Evolutionary conservation across 35 echinoderm and acorn worm species (phyloP).

Genomic region (Anneissia japonica): DNA sequence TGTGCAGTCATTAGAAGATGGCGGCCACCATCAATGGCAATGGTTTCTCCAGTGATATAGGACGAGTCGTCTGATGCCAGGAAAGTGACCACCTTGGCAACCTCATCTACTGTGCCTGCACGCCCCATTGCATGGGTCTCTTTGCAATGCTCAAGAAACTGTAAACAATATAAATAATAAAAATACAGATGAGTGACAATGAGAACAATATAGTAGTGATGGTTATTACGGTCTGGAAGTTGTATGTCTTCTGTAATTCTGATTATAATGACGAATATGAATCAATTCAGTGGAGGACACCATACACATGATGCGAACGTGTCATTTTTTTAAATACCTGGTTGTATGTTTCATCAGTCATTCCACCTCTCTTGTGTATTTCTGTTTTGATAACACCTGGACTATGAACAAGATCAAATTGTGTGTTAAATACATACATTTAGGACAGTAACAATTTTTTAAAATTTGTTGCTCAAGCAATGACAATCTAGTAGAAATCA

Average conservation of each 20-base stretch:
- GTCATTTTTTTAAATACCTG: slow-evolving; percentile 6
- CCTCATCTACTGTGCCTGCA: slow-evolving; percentile 40
- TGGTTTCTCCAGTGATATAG: slow-evolving; percentile 52
- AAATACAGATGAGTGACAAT: too few relatives aligned
- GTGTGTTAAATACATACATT: too few relatives aligned
- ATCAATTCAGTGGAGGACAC: too few relatives aligned
- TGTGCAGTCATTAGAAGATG: slow-evolving; percentile 25
- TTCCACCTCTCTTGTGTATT: slow-evolving; percentile 38
- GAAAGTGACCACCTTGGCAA: slow-evolving; percentile 50
- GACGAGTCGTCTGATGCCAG: slow-evolving; percentile 66
- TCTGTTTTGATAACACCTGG: slow-evolving; percentile 48
- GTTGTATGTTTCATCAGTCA: slow-evolving; percentile 40
- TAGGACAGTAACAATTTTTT: too few relatives aligned
- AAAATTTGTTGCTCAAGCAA: too few relatives aligned
- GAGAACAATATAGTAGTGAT: too few relatives aligned
- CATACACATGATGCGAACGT: too few relatives aligned
- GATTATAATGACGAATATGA: too few relatives aligned
- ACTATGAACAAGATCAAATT: slow-evolving; percentile 9
- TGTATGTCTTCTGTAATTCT: too few relatives aligned
- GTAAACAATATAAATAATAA: not conserved
- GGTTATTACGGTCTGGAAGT: too few relatives aligned
- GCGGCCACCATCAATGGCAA: slow-evolving; percentile 65
- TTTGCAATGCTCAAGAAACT: slow-evolving; percentile 56
- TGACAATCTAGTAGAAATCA: too few relatives aligned
- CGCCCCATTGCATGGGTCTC: slow-evolving; percentile 60